phyloP scores from a whole-genome alignment of 2,797 vertebrate species.

The Lophotriccus pileatus region DNA sequence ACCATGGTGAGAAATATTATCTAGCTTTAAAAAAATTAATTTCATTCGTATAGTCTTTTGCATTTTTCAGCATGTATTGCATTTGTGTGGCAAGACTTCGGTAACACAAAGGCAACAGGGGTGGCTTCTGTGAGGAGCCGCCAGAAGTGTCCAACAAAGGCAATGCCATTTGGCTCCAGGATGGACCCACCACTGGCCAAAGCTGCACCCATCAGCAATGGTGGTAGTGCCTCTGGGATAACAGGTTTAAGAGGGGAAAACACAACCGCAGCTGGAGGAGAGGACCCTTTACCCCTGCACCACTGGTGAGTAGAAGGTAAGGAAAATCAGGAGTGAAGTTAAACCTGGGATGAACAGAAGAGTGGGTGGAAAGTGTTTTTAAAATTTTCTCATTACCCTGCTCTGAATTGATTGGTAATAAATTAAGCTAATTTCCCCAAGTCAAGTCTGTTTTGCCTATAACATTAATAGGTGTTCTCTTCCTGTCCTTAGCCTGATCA shows the following conservation, averaged over 20 bases:
- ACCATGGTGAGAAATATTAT: neutral
- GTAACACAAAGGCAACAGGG: accelerated
- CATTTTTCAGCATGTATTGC: neutral
- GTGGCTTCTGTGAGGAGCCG: neutral
- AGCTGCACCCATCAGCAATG: accelerated
- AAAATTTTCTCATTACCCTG: neutral
- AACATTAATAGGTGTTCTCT: neutral
- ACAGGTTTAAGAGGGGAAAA: neutral
- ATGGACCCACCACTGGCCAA: accelerated
- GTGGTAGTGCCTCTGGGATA: neutral
- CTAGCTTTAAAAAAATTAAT: neutral
- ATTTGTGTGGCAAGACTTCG: neutral
- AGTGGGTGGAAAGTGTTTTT: neutral
- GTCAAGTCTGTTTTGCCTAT: neutral
- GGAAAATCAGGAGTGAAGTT: neutral
- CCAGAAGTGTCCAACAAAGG: neutral
- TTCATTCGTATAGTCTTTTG: neutral
- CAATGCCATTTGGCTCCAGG: neutral
- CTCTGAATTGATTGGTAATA: neutral
- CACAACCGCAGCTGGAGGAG: neutral
- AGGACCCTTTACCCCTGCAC: accelerated
- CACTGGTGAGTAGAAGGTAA: accelerated
- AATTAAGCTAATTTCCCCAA: neutral
- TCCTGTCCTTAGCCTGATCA: neutral
- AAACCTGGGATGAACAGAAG: neutral